These are phyloP conservation scores for Neoarius graeffei DNA, from an alignment of 2,113 vertebrate species.

Conservation along the genomic window DNA sequence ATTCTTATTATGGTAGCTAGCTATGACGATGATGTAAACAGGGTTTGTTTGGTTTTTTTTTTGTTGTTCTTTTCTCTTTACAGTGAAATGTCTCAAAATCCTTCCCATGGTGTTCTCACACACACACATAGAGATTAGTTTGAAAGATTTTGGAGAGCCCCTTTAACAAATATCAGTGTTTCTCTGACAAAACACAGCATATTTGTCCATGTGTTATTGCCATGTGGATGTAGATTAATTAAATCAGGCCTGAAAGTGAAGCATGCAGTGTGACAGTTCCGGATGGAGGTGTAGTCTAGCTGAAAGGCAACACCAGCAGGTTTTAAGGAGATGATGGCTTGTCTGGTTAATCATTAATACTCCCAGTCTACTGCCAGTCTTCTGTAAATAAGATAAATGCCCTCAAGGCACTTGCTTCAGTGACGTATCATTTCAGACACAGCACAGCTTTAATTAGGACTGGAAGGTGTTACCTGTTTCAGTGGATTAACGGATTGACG, in stretches of 20 bases:
- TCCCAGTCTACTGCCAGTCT: conserved; percentile 70
- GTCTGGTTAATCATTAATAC: conserved; percentile 84
- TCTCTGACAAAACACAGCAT: not conserved
- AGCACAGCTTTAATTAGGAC: conserved; percentile 63
- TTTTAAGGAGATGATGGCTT: conserved; percentile 63
- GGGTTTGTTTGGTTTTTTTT: not conserved
- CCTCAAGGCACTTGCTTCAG: conserved; percentile 61
- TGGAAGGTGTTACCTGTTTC: conserved; percentile 39
- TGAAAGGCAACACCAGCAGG: conserved; percentile 35
- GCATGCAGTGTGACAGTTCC: not conserved
- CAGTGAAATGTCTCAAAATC: not conserved
- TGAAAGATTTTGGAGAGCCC: not conserved
- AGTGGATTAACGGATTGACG: conserved; percentile 21
- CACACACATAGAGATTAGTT: not conserved
- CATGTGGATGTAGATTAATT: not conserved
- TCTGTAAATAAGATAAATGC: conserved; percentile 82
- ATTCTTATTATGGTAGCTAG: not conserved
- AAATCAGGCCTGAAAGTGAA: conserved; percentile 13
- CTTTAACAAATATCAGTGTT: not conserved
- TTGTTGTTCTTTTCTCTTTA: not conserved
- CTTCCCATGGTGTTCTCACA: not conserved
- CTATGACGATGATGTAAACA: not conserved
- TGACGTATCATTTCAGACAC: conserved; percentile 58
- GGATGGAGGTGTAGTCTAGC: conserved; percentile 25
- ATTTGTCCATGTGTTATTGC: not conserved